phyloP scores from a whole-genome alignment of 2,797 vertebrate species.

The Cuniculus paca region DNA sequence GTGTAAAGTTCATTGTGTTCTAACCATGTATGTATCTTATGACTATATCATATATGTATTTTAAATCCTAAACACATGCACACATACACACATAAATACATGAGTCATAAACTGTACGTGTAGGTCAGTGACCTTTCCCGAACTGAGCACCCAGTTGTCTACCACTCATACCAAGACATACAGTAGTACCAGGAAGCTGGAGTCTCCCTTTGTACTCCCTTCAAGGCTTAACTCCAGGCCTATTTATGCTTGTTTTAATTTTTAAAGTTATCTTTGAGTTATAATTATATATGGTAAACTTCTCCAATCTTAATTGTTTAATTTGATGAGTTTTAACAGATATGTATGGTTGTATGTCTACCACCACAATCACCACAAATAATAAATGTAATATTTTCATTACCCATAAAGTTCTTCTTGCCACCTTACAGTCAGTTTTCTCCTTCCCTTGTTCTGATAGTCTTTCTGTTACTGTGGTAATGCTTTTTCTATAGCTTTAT shows the following conservation, averaged over 20 bases:
- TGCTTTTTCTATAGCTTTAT: conserved; percentile 50
- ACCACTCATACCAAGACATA: conserved; percentile 44
- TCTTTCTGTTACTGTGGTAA: conserved; percentile 47
- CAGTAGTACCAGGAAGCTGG: background rate
- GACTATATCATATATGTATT: background rate
- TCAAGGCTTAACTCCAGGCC: background rate
- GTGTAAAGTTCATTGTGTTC: background rate
- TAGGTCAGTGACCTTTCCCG: conserved; percentile 46
- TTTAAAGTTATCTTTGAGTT: conserved; percentile 21
- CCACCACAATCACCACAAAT: background rate
- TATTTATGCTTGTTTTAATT: background rate
- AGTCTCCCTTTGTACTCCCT: background rate
- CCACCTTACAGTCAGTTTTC: conserved; percentile 8
- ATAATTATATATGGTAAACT: background rate
- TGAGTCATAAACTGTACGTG: background rate
- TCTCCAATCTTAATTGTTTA: conserved; percentile 37
- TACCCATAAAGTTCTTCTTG: background rate
- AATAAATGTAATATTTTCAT: conserved; percentile 52
- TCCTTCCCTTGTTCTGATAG: conserved; percentile 29
- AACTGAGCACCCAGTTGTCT: conserved; percentile 27
- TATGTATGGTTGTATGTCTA: conserved; percentile 1
- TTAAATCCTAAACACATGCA: background rate
- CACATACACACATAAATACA: background rate
- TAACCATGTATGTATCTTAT: background rate
- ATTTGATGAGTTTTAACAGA: conserved; percentile 61